Conservation (phyloP, 2,888 invertebrate genomes). For the Yponomeuta malinellus region DNA sequence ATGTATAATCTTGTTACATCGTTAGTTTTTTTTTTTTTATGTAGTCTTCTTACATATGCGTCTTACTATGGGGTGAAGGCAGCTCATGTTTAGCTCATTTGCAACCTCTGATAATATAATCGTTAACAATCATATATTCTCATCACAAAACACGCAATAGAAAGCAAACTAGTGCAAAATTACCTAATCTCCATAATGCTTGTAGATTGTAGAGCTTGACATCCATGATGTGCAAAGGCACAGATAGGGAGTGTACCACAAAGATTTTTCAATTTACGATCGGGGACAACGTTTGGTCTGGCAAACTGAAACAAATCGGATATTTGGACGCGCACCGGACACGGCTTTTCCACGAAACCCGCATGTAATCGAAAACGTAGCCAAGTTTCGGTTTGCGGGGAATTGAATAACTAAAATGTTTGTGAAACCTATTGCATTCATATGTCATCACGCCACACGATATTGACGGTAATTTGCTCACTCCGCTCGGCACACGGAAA, state of each 20-base stretch:
- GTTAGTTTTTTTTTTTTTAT: no score
- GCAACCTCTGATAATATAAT: no score
- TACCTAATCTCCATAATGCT: constrained; percentile 50
- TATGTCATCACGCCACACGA: constrained; percentile 1
- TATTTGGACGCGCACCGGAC: constrained; percentile 46
- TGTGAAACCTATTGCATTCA: constrained; percentile 21
- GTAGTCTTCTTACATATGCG: no score
- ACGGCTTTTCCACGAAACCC: constrained; percentile 39
- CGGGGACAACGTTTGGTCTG: constrained; percentile 35
- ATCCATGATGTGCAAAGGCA: not conserved
- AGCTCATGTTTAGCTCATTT: no score
- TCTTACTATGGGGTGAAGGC: no score
- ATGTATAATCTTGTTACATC: no score
- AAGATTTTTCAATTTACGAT: constrained; percentile 45
- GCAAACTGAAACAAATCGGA: constrained; percentile 31
- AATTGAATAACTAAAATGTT: constrained; percentile 43
- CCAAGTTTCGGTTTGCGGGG: constrained; percentile 3
- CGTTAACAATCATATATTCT: no score
- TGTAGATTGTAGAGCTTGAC: not conserved
- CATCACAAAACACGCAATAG: no score
- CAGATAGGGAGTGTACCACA: constrained; percentile 1
- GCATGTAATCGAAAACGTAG: constrained; percentile 51
- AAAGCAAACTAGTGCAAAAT: constrained; percentile 29
- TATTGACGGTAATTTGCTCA: not conserved
- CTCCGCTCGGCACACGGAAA: not conserved